Conservation (phyloP, 2,113 vertebrate species). For the Saguinus imperator region DNA sequence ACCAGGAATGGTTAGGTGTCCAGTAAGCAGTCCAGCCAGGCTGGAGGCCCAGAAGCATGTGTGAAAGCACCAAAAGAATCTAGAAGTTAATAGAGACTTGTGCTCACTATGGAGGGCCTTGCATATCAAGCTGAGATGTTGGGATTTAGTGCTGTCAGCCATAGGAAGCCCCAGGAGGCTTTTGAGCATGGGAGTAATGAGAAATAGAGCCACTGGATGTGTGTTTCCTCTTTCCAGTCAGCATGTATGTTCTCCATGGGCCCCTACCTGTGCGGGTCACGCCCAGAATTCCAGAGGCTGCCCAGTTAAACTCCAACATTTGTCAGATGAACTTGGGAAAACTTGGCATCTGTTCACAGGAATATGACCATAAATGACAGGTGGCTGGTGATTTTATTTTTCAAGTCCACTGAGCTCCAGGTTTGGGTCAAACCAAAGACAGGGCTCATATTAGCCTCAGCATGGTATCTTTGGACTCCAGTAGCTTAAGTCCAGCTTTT, state of each 20-base stretch:
- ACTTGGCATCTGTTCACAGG: slow-evolving; percentile 15
- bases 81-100: neutral
- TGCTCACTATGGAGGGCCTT: neutral
- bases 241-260: neutral
- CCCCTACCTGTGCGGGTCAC: neutral
- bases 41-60: neutral
- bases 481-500: neutral
- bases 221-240: neutral
- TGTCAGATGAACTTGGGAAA: slow-evolving; percentile 2
- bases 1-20: neutral
- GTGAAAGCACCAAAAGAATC: neutral
- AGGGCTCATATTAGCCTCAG: neutral
- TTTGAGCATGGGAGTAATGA: neutral
- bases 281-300: neutral
- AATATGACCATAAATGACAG: neutral
- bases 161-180: neutral
- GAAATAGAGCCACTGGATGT: neutral
- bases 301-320: neutral
- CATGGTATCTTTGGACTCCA: neutral
- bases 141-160: neutral
- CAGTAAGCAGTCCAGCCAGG: neutral
- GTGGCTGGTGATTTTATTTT: neutral
- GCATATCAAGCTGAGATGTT: neutral
- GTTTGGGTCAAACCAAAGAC: slow-evolving; percentile 16
- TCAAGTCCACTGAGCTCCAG: neutral